phyloP scores from a whole-genome alignment of 2,797 vertebrate species.

The Selene dorsalis region DNA sequence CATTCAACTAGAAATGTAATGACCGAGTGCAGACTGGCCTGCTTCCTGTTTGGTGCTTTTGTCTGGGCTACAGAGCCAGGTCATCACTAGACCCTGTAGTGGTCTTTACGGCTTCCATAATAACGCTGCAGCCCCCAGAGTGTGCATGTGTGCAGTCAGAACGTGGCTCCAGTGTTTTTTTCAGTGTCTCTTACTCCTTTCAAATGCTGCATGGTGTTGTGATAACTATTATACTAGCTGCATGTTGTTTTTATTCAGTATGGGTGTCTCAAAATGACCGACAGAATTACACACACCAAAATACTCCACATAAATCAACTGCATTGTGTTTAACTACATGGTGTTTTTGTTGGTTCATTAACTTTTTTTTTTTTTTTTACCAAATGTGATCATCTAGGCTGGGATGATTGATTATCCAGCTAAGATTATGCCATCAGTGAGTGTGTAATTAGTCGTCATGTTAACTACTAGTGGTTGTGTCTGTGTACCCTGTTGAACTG shows the following conservation, averaged over 20 bases:
- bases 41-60: constrained; percentile 67
- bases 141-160: constrained; percentile 8
- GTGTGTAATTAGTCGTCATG: neutral
- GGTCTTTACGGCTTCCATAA: constrained; percentile 43
- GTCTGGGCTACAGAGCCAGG: constrained; percentile 41
- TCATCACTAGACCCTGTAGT: constrained; percentile 44
- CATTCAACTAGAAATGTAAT: neutral
- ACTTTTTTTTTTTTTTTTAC: neutral
- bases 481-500: constrained; percentile 4
- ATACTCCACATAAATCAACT: neutral
- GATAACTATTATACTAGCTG: neutral
- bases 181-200: neutral
- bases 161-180: constrained; percentile 11
- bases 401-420: neutral
- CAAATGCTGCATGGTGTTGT: neutral
- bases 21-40: constrained; percentile 36
- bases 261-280: neutral
- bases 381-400: too few species aligned
- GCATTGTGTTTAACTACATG: too few species aligned
- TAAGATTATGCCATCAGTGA: neutral
- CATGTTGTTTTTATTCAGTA: neutral
- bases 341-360: neutral
- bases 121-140: constrained; percentile 34
- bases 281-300: neutral
- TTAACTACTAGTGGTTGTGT: constrained; percentile 6